A percentile compares a stretch with the other conserved stretches of the same genome.
These are phyloP conservation scores for Chlorocebus sabaeus DNA, from an alignment of 2,113 vertebrate genomes.

Conservation along the genomic window DNA sequence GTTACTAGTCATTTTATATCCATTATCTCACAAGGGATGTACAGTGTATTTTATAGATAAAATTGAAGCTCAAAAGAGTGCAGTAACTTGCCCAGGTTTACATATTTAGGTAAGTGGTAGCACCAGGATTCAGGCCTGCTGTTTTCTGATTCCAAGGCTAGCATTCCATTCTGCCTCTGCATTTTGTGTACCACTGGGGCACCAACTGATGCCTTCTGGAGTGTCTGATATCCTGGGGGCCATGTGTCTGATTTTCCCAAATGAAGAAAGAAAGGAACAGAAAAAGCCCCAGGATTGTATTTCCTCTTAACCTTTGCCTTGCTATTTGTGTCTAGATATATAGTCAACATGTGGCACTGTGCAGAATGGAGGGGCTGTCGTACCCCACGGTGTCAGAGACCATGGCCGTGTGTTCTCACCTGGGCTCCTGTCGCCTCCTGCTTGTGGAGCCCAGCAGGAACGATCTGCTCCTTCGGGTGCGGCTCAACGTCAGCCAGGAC, in stretches of 20 bases:
- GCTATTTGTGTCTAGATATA: constrained; percentile 84
- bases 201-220: not conserved
- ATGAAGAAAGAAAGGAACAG: not conserved
- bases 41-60: constrained; percentile 15
- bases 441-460: constrained; percentile 89
- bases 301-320: not conserved
- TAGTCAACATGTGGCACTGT: constrained; percentile 90
- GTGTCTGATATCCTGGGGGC: not conserved
- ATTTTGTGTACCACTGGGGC: not conserved
- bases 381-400: constrained; percentile 88
- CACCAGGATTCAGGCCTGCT: not conserved
- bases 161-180: not conserved
- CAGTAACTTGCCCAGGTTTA: not conserved
- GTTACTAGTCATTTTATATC: not conserved
- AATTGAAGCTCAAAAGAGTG: not conserved
- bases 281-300: not conserved
- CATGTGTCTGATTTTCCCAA: not conserved
- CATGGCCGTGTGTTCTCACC: constrained; percentile 87
- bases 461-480: constrained; percentile 89
- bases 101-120: not conserved
- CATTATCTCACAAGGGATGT: not conserved
- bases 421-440: constrained; percentile 91
- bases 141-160: not conserved
- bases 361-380: constrained; percentile 92
- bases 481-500: constrained; percentile 94